phyloP scores from a whole-genome alignment of 2,113 vertebrate genomes.

The Austrofundulus limnaeus region DNA sequence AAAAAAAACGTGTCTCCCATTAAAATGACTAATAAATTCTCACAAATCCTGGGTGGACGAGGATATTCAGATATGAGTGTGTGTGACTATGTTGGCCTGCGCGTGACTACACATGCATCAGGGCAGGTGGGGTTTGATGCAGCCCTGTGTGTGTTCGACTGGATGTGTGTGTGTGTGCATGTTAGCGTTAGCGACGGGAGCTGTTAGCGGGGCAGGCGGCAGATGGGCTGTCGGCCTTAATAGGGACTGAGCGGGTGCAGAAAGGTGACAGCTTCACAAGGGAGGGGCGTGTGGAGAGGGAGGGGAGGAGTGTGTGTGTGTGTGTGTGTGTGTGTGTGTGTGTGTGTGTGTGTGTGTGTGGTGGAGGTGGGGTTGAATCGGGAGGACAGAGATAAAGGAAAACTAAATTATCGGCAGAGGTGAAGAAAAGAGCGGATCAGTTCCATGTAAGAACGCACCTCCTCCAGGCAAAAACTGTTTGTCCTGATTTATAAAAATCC shows the following conservation, averaged over 20 bases:
- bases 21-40: slow-evolving; percentile 5
- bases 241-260: slow-evolving; percentile 75
- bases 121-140: slow-evolving; percentile 57
- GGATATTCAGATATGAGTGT: slow-evolving; percentile 16
- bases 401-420: slow-evolving; percentile 59
- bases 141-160: slow-evolving; percentile 56
- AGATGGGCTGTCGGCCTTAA: slow-evolving; percentile 85
- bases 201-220: slow-evolving; percentile 77
- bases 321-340: not conserved
- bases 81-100: slow-evolving; percentile 14
- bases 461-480: slow-evolving; percentile 12
- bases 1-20: not conserved
- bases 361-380: slow-evolving; percentile 20
- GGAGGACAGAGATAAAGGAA: slow-evolving; percentile 56
- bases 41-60: not conserved
- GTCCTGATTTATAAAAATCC: not conserved
- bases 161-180: slow-evolving; percentile 59
- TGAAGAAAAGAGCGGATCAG: slow-evolving; percentile 56
- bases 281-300: slow-evolving; percentile 45
- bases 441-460: slow-evolving; percentile 26
- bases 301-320: slow-evolving; percentile 38
- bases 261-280: slow-evolving; percentile 72
- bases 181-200: slow-evolving; percentile 75
- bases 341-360: not conserved
- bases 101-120: slow-evolving; percentile 22